A percentile compares a stretch with the other conserved stretches of the same genome.
phyloP scores from a whole-genome alignment of 2,113 vertebrate genomes.

The Percina caprodes region DNA sequence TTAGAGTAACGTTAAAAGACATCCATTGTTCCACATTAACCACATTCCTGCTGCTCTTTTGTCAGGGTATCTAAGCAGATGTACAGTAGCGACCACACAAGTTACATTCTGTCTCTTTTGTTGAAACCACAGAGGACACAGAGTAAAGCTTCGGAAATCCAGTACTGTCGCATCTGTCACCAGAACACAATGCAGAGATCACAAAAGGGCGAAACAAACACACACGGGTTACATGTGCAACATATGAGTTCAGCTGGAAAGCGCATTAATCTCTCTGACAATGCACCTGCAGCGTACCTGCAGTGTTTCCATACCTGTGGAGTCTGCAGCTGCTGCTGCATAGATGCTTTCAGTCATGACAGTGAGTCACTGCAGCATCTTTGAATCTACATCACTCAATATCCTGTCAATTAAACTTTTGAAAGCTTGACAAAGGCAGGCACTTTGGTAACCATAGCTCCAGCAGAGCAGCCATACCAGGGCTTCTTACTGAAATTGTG shows the following conservation, averaged over 20 bases:
- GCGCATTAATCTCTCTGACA: not conserved
- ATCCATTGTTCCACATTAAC: too few species aligned
- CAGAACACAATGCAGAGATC: too few species aligned
- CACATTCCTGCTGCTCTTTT: too few species aligned
- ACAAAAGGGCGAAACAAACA: too few species aligned
- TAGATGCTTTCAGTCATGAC: not conserved
- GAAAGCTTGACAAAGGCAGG: not conserved
- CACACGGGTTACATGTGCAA: not conserved
- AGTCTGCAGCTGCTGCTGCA: slow-evolving; percentile 1
- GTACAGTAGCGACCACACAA: too few species aligned
- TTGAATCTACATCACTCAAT: not conserved
- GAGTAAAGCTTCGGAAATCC: too few species aligned
- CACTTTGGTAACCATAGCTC: not conserved
- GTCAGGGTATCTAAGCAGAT: too few species aligned
- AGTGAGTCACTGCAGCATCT: not conserved
- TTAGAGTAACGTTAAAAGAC: too few species aligned
- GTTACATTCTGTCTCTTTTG: too few species aligned
- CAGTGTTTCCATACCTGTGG: not conserved
- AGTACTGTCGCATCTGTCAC: too few species aligned
- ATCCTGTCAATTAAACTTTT: not conserved
- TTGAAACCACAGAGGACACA: too few species aligned
- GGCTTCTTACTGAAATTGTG: not conserved
- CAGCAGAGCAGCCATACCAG: not conserved
- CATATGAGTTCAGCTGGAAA: not conserved
- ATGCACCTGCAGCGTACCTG: not conserved